These are phyloP conservation scores for Lepidocolaptes lacrymiger DNA, from an alignment of 2,797 vertebrate genomes.

Conservation along the genomic window DNA sequence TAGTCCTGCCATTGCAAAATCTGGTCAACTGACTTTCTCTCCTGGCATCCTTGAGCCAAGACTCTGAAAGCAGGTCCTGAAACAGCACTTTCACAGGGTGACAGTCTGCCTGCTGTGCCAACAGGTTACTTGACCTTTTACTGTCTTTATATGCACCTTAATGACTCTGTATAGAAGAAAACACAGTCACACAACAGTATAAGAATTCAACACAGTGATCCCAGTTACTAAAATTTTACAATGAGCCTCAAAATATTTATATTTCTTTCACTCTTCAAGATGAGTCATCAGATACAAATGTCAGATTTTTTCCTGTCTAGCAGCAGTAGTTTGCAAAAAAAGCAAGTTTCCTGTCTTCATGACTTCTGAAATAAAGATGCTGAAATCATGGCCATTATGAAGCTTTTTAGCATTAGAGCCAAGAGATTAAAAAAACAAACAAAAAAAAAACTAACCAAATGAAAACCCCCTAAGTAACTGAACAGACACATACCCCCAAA, in stretches of 20 bases:
- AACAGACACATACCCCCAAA: background rate
- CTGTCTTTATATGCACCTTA: background rate
- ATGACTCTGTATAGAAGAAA: background rate
- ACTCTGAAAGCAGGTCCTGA: background rate
- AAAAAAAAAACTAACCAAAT: background rate
- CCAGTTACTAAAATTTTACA: background rate
- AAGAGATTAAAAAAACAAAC: too few relatives aligned
- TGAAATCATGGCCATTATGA: background rate
- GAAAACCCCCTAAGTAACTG: background rate
- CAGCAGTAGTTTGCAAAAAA: background rate
- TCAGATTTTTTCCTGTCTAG: background rate
- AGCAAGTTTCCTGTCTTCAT: background rate
- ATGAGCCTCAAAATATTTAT: background rate
- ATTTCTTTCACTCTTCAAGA: background rate
- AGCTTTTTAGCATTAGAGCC: background rate
- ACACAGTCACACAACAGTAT: rapidly evolving
- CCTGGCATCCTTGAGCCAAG: background rate
- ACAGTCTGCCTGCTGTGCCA: background rate
- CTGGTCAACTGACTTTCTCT: background rate
- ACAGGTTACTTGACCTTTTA: background rate
- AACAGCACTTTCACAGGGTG: background rate
- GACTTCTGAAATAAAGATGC: background rate
- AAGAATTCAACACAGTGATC: background rate
- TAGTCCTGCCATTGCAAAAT: background rate
- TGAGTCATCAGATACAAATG: background rate